Evolutionary conservation across 2,888 invertebrate species (phyloP).

Genomic region (Nomada hirtipes): DNA sequence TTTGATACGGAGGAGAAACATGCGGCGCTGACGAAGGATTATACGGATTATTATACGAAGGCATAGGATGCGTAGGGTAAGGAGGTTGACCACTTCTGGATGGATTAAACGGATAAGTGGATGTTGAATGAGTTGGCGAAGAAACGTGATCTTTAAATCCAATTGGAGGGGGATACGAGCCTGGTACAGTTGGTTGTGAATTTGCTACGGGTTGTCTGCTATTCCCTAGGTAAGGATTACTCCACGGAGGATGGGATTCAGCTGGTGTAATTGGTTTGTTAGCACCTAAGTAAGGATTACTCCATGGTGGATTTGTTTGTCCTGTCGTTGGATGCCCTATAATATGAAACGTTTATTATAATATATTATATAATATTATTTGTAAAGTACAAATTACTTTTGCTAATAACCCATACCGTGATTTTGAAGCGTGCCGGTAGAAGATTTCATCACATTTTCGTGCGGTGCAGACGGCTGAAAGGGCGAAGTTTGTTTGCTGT

Average conservation of each 20-base stretch:
- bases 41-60: neutral
- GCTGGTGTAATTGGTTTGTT: conserved; percentile 1
- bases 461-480: conserved; percentile 42
- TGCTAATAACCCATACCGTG: conserved; percentile 36
- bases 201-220: neutral
- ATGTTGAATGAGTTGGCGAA: conserved; percentile 26
- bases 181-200: conserved; percentile 16
- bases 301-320: conserved; percentile 8
- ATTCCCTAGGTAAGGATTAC: conserved; percentile 35
- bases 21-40: neutral
- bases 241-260: conserved; percentile 40
- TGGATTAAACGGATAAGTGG: neutral
- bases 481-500: conserved; percentile 48
- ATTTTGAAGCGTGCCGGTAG: conserved; percentile 1
- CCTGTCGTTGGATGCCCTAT: neutral
- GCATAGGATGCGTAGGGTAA: conserved; percentile 7
- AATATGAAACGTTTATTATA: neutral
- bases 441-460: conserved; percentile 24
- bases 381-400: neutral
- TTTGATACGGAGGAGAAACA: conserved; percentile 5
- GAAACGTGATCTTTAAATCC: conserved; percentile 58
- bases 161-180: conserved; percentile 36
- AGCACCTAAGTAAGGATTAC: neutral
- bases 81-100: neutral
- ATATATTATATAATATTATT: neutral